phyloP scores from a whole-genome alignment of 1,140 invertebrate genomes.

The Pemphigus obesinymphae region DNA sequence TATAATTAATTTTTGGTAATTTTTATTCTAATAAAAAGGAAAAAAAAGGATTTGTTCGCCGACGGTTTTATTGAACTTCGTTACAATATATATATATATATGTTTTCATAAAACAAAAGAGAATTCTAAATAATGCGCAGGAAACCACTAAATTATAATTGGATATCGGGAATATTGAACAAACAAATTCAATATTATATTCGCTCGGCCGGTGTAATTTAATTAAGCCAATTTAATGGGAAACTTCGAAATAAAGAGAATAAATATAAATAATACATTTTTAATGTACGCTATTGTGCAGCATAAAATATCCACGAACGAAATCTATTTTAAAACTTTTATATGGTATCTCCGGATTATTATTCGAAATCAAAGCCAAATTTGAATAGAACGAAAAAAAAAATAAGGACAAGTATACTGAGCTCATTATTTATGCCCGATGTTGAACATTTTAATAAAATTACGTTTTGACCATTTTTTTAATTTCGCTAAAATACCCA shows the following conservation, averaged over 20 bases:
- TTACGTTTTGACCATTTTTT: too few species aligned
- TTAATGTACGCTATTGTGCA: too few species aligned
- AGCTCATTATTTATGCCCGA: not conserved
- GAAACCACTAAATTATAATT: too few species aligned
- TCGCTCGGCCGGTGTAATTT: not conserved
- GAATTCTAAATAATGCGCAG: too few species aligned
- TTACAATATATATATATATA: too few species aligned
- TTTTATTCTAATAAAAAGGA: too few species aligned
- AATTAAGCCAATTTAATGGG: not conserved
- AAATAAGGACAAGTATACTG: not conserved
- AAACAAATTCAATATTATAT: not conserved
- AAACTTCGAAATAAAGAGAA: not conserved
- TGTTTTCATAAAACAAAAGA: not conserved
- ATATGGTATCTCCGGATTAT: not conserved
- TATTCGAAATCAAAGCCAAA: not conserved
- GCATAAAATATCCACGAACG: too few species aligned
- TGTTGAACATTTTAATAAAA: not conserved
- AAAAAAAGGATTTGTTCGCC: too few species aligned
- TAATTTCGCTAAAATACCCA: too few species aligned
- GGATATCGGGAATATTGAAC: not conserved
- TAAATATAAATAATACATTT: not conserved
- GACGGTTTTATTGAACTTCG: too few species aligned
- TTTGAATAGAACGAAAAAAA: not conserved
- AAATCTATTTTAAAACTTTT: not conserved
- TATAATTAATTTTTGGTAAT: too few species aligned